Evolutionary conservation across 2,113 vertebrate species (phyloP).

Genomic region (Chinchilla lanigera): DNA sequence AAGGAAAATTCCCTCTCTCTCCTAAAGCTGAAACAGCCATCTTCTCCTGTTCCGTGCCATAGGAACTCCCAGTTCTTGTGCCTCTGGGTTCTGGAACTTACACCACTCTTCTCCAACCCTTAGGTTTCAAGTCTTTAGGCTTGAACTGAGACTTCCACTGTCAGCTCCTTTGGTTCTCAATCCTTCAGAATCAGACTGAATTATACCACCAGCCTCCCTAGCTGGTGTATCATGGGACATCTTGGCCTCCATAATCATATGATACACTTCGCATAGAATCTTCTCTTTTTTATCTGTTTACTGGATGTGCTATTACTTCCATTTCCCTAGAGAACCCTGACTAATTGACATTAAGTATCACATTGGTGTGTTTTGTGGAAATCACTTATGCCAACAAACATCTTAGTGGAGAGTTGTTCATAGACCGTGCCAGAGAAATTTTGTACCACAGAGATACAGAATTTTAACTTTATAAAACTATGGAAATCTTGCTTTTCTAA

Average conservation of each 20-base stretch:
- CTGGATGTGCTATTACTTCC: not conserved
- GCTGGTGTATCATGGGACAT: not conserved
- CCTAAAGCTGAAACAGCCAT: not conserved
- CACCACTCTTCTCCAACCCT: no score
- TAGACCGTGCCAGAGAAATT: not conserved
- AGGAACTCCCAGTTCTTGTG: not conserved
- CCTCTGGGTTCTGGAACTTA: not conserved
- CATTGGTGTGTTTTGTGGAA: not conserved
- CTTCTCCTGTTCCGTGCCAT: no score
- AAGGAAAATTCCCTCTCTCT: not conserved
- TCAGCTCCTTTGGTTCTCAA: not conserved
- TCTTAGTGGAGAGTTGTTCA: not conserved
- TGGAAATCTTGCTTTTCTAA: not conserved
- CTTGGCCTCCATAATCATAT: not conserved
- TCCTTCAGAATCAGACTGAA: not conserved
- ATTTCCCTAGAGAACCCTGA: not conserved
- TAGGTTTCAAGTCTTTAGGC: not conserved
- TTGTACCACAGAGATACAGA: not conserved
- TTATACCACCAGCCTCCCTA: not conserved
- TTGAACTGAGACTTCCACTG: not conserved
- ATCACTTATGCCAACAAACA: not conserved
- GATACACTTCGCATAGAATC: not conserved
- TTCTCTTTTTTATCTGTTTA: no score
- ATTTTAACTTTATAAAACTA: slow-evolving; percentile 14
- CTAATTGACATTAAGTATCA: not conserved